A percentile compares a stretch with the other conserved stretches of the same genome.
Evolutionary conservation across 2,888 invertebrate species (phyloP).

Genomic region (Escarpia spicata): DNA sequence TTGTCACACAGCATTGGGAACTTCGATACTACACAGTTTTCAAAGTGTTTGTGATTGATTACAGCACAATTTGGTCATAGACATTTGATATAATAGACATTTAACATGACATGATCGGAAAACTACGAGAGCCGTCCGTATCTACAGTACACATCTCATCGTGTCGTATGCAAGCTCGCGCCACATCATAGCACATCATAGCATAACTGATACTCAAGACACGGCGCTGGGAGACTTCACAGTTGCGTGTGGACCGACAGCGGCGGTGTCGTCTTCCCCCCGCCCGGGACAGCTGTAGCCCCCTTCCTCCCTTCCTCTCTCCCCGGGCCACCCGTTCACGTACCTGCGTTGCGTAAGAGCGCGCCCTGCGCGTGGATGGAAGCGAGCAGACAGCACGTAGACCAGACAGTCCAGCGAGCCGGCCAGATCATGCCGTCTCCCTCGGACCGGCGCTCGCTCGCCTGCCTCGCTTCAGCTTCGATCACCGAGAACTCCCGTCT

Average conservation of each 20-base stretch:
- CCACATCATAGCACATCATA: neutral
- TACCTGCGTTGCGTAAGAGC: neutral
- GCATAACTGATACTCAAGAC: neutral
- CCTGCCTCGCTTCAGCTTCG: neutral
- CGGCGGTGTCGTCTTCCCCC: conserved; percentile 14
- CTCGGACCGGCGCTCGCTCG: neutral
- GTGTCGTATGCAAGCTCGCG: too few relatives aligned
- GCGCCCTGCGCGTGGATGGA: neutral
- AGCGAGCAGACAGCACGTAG: conserved; percentile 13
- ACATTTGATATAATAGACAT: neutral
- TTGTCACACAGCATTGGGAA: neutral
- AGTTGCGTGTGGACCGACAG: neutral
- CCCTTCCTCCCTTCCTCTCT: neutral
- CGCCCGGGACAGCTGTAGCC: neutral
- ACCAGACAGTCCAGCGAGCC: neutral
- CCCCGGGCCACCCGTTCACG: neutral
- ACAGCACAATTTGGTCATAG: neutral
- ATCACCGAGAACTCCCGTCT: neutral
- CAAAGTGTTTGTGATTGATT: neutral
- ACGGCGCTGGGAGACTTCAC: neutral
- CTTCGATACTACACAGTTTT: neutral
- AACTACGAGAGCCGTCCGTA: too few relatives aligned
- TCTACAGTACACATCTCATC: too few relatives aligned
- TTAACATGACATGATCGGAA: neutral
- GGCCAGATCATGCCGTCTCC: neutral